These are phyloP conservation scores for Gadus macrocephalus DNA, from an alignment of 2,113 vertebrate genomes.

Conservation along the genomic window DNA sequence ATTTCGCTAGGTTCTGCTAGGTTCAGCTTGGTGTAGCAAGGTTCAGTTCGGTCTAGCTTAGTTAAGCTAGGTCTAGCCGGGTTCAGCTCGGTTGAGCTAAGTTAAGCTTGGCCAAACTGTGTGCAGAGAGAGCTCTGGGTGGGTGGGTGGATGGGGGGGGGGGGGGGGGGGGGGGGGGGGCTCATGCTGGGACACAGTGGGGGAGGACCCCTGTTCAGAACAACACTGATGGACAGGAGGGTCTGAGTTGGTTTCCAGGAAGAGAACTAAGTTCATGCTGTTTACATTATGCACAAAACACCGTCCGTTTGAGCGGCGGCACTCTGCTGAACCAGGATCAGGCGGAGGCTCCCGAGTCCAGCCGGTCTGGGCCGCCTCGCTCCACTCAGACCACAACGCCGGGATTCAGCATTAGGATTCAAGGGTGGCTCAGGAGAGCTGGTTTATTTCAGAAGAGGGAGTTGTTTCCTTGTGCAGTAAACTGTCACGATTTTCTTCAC, in stretches of 20 bases:
- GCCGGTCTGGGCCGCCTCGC: neutral
- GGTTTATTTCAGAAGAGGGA: neutral
- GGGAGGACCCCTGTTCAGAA: conserved; percentile 13
- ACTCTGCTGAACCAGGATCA: neutral
- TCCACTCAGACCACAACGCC: neutral
- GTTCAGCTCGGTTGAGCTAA: neutral
- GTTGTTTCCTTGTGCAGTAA: neutral
- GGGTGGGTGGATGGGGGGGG: too few species aligned
- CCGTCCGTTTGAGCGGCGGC: conserved; percentile 20
- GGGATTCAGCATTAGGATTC: too few species aligned
- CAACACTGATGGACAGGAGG: conserved; percentile 7
- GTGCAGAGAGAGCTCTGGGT: conserved; percentile 17
- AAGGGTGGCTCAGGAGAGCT: too few species aligned
- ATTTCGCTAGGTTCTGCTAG: too few species aligned
- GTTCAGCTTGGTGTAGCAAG: too few species aligned
- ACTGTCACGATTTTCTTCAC: neutral
- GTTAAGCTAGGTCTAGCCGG: too few species aligned
- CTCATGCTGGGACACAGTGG: conserved; percentile 47
- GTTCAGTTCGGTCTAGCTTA: too few species aligned
- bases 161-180: conserved; percentile 18
- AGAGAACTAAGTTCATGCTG: conserved; percentile 7
- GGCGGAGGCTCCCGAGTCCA: neutral
- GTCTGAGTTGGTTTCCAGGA: conserved; percentile 21
- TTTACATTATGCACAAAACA: conserved; percentile 25
- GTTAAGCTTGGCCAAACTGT: neutral